These are phyloP conservation scores for Lasiurus cinereus DNA, from an alignment of 2,113 vertebrate genomes.

Conservation along the genomic window DNA sequence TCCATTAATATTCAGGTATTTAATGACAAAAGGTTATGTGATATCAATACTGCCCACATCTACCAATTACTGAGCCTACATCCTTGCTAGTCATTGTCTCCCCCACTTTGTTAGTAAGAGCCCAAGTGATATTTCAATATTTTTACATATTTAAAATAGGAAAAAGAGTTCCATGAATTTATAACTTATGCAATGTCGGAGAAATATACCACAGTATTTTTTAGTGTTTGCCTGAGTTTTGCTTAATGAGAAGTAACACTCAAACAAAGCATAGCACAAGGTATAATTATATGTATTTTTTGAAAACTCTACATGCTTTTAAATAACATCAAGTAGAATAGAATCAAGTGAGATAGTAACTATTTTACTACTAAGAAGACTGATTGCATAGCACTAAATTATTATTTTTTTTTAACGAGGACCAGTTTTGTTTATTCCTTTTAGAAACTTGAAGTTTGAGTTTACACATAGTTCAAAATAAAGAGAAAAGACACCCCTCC, in stretches of 20 bases:
- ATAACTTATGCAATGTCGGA: not conserved
- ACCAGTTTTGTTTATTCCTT: not conserved
- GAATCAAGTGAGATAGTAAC: not conserved
- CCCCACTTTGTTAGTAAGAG: not conserved
- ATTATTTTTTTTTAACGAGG: conserved; percentile 1
- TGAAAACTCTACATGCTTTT: not conserved
- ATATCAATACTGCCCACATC: too few species aligned
- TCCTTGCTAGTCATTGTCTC: not conserved
- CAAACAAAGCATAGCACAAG: not conserved
- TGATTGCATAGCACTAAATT: not conserved
- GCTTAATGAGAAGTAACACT: not conserved
- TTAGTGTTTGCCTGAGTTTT: not conserved
- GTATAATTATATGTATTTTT: not conserved
- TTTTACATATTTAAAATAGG: not conserved
- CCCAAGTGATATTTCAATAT: too few species aligned
- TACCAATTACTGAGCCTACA: not conserved
- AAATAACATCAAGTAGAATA: not conserved
- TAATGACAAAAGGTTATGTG: not conserved
- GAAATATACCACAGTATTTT: not conserved
- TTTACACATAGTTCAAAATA: conserved; percentile 26
- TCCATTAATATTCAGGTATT: not conserved
- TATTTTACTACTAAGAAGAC: not conserved
- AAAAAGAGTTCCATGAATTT: not conserved
- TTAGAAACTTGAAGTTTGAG: not conserved
- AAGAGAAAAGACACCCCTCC: not conserved